phyloP scores from a whole-genome alignment of 1,140 invertebrate genomes.

The Lithobius niger region DNA sequence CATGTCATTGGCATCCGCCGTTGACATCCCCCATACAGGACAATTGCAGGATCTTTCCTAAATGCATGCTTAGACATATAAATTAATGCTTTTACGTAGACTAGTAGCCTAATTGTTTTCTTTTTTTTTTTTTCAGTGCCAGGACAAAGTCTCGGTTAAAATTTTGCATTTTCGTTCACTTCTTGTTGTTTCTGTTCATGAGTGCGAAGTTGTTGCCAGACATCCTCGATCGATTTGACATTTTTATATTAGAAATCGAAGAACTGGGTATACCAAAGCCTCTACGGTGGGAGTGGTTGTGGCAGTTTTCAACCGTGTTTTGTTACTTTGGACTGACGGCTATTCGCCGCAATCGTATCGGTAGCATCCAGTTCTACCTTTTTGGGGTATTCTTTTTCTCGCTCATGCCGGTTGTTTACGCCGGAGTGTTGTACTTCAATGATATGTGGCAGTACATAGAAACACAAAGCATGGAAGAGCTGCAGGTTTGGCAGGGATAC shows the following conservation, averaged over 20 bases:
- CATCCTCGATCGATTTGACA: slow-evolving; percentile 77
- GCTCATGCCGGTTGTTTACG: slow-evolving; percentile 59
- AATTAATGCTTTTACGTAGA: no score
- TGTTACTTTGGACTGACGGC: slow-evolving; percentile 75
- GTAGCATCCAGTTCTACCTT: slow-evolving; percentile 65
- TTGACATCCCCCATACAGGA: no score
- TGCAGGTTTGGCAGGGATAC: slow-evolving; percentile 48
- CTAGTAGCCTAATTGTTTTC: no score
- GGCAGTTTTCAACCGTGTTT: slow-evolving; percentile 72
- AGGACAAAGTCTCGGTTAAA: slow-evolving; percentile 82
- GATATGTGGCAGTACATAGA: slow-evolving; percentile 70
- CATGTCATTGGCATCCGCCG: no score
- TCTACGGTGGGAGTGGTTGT: slow-evolving; percentile 85
- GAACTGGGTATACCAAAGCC: slow-evolving; percentile 84
- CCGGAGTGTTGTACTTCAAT: slow-evolving; percentile 59
- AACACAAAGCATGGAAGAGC: slow-evolving; percentile 32
- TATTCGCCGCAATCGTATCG: slow-evolving; percentile 64
- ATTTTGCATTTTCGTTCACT: slow-evolving; percentile 85
- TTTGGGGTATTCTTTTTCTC: slow-evolving; percentile 62
- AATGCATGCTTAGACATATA: no score
- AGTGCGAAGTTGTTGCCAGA: slow-evolving; percentile 78
- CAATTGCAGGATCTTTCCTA: no score
- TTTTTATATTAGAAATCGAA: slow-evolving; percentile 87
- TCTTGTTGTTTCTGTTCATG: slow-evolving; percentile 77
- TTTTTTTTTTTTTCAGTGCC: slow-evolving; percentile 50